Conservation (phyloP, 2,888 invertebrate genomes). For the Serrognathus titanus region DNA sequence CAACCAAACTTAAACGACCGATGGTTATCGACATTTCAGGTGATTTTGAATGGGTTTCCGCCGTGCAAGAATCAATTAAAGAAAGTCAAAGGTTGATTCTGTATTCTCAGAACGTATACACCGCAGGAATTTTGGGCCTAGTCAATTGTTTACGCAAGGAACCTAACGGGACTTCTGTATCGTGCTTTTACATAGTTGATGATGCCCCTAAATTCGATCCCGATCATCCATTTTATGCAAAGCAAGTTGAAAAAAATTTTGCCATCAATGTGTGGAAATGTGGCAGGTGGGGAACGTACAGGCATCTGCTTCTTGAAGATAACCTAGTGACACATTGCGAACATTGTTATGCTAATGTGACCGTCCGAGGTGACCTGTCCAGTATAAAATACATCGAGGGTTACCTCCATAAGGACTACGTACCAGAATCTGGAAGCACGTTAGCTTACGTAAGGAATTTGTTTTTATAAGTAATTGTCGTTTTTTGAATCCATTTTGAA, state of each 20-base stretch:
- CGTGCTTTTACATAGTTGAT: slow-evolving; percentile 58
- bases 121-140: slow-evolving; percentile 78
- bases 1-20: not conserved
- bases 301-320: slow-evolving; percentile 18
- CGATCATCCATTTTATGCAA: slow-evolving; percentile 60
- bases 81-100: slow-evolving; percentile 53
- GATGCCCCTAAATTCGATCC: slow-evolving; percentile 64
- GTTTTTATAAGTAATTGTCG: not conserved
- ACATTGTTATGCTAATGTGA: slow-evolving; percentile 73
- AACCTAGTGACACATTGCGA: slow-evolving; percentile 45
- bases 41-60: slow-evolving; percentile 3
- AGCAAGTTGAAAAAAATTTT: slow-evolving; percentile 67
- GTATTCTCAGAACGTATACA: slow-evolving; percentile 51
- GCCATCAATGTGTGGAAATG: slow-evolving; percentile 71
- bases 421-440: not conserved
- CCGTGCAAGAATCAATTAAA: slow-evolving; percentile 4
- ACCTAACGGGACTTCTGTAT: slow-evolving; percentile 45
- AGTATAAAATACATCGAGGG: slow-evolving; percentile 80
- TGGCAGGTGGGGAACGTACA: slow-evolving; percentile 50
- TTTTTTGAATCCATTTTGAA: no score
- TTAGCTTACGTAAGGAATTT: slow-evolving; percentile 1
- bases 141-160: slow-evolving; percentile 83
- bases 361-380: slow-evolving; percentile 78
- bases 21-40: not conserved
- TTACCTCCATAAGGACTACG: not conserved